Evolutionary conservation across 1,140 invertebrate genomes (phyloP).

Genomic region (Drosophila elegans): DNA sequence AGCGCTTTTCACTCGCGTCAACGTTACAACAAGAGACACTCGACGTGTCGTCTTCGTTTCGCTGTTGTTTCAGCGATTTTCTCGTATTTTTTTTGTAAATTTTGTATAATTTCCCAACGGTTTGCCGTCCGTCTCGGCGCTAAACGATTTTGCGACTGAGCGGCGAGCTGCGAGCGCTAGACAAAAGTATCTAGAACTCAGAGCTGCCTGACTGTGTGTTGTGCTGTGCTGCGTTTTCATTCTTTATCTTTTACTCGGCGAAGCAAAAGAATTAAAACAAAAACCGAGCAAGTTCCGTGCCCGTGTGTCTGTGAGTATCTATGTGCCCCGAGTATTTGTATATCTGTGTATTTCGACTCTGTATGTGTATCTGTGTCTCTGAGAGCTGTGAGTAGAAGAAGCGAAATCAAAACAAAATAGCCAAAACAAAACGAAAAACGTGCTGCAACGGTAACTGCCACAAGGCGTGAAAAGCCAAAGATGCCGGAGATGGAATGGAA

Average conservation of each 20-base stretch:
- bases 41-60: conserved; percentile 30
- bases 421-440: conserved; percentile 78
- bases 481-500: conserved; percentile 38
- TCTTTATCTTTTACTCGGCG: conserved; percentile 74
- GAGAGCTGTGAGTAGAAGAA: conserved; percentile 48
- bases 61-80: conserved; percentile 34
- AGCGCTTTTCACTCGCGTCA: conserved; percentile 74
- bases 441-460: conserved; percentile 61
- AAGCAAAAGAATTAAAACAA: conserved; percentile 83
- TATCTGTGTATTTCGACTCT: conserved; percentile 2
- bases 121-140: conserved; percentile 69
- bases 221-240: conserved; percentile 50
- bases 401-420: conserved; percentile 75
- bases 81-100: conserved; percentile 13
- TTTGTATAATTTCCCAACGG: conserved; percentile 52
- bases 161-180: conserved; percentile 57
- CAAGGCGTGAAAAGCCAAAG: conserved; percentile 54
- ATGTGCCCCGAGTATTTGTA: conserved; percentile 7
- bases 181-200: conserved; percentile 83
- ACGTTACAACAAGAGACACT: conserved; percentile 63
- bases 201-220: conserved; percentile 6
- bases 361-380: neutral
- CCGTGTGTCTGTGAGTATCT: conserved; percentile 16
- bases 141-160: conserved; percentile 80
- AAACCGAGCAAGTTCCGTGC: conserved; percentile 51